Evolutionary conservation across 1,140 invertebrate species (phyloP).

Genomic region (Lepidostoma basale): DNA sequence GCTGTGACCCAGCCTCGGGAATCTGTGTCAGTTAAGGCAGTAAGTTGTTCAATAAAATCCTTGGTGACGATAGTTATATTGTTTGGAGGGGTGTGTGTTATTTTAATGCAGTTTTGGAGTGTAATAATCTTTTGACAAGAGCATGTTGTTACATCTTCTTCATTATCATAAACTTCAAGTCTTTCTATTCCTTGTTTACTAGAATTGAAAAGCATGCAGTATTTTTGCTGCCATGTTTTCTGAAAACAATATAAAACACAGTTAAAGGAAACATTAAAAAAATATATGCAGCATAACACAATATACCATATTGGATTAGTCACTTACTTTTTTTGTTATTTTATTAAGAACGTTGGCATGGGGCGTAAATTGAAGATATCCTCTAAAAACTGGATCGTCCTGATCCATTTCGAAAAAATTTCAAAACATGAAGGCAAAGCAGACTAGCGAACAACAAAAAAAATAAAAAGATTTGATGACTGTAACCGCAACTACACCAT

Average conservation of each 20-base stretch:
- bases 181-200: conserved; percentile 84
- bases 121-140: conserved; percentile 76
- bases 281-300: conserved; percentile 7
- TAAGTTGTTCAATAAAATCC: conserved; percentile 72
- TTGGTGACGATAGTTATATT: conserved; percentile 75
- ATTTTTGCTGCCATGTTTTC: conserved; percentile 81
- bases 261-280: conserved; percentile 6
- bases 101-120: conserved; percentile 85
- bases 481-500: not conserved
- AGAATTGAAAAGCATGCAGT: conserved; percentile 76
- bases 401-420: conserved; percentile 62
- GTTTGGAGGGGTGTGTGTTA: conserved; percentile 68
- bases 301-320: conserved; percentile 14
- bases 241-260: conserved; percentile 54
- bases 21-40: conserved; percentile 71
- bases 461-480: not conserved
- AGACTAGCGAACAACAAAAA: not conserved
- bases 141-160: conserved; percentile 68
- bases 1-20: conserved; percentile 77
- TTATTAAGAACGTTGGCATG: conserved; percentile 65
- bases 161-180: conserved; percentile 81
- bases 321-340: conserved; percentile 62
- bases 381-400: conserved; percentile 70
- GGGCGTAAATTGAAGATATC: conserved; percentile 71
- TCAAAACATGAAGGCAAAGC: too few relatives aligned